Evolutionary conservation across 2,113 vertebrate genomes (phyloP), one percentile per base, ranked within the genome.

Genomic region (Campylomormyrus tamandua): DNA sequence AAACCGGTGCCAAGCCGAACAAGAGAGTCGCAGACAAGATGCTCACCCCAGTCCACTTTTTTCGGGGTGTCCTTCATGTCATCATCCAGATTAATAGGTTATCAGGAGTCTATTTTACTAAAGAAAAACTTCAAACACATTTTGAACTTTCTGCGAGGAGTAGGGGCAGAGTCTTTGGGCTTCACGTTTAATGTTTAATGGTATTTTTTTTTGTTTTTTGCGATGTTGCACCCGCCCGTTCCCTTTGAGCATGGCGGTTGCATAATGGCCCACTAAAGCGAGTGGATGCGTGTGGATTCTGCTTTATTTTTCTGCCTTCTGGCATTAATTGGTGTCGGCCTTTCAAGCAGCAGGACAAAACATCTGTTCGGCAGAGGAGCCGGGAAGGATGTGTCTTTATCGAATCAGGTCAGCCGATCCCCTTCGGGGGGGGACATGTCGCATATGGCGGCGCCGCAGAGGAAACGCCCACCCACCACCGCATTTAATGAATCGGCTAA

Each of bases 401-500:
- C 45, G 56, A 84, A 66, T 87, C 56, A 49, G 83, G 83, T 84
- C 53, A 70, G 56, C 31, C 46, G 56, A 90, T 86, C 46, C 56
- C 83, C 83, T 87, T 50, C 89, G 31, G 62, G 49, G 50, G 77
- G 45, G 58, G 49, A 56, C 77, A 27, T 15, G 74, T 89, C 53
- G 52, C 83, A 86, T 90, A 50, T 87, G 83, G 89, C 0, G 48
- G 89, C 31, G 15, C 89, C 45, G 27, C 84, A 42, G 89, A 86
- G 89, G 58, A 90, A 86, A 70, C 46, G 42, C 53, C 56, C 53
- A 58, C 89, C 53, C 56, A 70, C 53, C 52, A 53, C 53, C 56
- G 49, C 39, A 39, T 87, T 90, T 86, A 90, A 90, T 90, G 58
- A 90, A 42, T 62, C 89, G 48, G 84, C 66, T 45, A 87, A 85